Conservation (phyloP, 2,888 invertebrate species). For the Caenorhabditis afra region DNA sequence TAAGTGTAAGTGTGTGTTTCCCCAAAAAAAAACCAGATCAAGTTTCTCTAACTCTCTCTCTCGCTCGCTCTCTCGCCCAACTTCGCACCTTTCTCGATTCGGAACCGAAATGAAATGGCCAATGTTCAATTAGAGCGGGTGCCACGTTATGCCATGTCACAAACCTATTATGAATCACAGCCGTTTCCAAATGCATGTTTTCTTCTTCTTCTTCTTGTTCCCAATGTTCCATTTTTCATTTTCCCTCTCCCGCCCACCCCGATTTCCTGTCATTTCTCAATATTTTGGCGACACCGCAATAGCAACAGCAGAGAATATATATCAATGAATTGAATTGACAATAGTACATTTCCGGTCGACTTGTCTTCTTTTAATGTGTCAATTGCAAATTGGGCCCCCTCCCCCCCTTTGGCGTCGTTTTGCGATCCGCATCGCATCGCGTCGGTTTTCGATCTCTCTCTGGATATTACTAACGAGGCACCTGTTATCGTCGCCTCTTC, state of each 20-base stretch:
- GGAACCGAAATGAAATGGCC: not conserved
- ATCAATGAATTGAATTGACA: too few relatives aligned
- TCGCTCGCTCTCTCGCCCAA: constrained; percentile 10
- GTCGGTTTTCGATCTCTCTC: too few relatives aligned
- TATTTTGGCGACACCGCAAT: too few relatives aligned
- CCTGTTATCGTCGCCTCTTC: not conserved
- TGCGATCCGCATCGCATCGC: too few relatives aligned
- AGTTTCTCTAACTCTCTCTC: constrained; percentile 17
- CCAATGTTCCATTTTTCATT: too few relatives aligned
- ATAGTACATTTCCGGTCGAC: constrained; percentile 26
- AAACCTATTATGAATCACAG: constrained; percentile 18
- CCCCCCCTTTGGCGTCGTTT: too few relatives aligned
- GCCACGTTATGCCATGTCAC: too few relatives aligned
- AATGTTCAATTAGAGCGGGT: too few relatives aligned
- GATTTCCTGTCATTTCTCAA: too few relatives aligned
- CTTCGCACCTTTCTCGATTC: not conserved
- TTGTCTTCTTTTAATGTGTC: not conserved
- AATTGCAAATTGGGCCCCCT: too few relatives aligned
- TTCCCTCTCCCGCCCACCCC: too few relatives aligned
- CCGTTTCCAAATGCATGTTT: constrained; percentile 32
- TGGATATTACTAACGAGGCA: not conserved
- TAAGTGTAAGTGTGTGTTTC: constrained; percentile 5
- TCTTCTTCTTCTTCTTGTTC: constrained; percentile 4
- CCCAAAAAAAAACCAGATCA: constrained; percentile 43
- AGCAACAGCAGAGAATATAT: too few relatives aligned